Evolutionary conservation across 2,888 invertebrate genomes (phyloP), one percentile per base, ranked within the genome.

Genomic region (Sipha maydis): DNA sequence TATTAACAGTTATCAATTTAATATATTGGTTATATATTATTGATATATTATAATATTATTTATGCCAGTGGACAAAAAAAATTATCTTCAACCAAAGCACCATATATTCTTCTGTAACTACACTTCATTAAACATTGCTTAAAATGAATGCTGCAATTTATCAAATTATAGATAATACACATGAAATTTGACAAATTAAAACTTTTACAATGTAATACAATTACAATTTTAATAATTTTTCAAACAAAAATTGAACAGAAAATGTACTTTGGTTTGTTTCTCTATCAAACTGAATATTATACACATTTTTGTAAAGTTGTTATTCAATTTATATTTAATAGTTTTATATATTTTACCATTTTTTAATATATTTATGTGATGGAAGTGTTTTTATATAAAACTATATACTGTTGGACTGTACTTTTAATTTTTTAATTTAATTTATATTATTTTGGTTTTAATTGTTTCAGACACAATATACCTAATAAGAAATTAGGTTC

Each of bases 391-490:
- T 25, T 85, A 2, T 48, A 76, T 85, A 67, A 31, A 61, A 84
- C 21, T 67, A 21, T 38, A 38, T 11, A 41, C 54, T 78, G 78
- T 56, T 48, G 17, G 3, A 78, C 3, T 28, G 56, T 3, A n/a
- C 25, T 54, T 78, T 61, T 61, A 19, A 56, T 11, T 19, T 56
- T 67, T 85, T 3, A 41, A 77, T 56, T 77, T 31, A 78, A 73
- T 88, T 80, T 61, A 73, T 21, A 61, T 73, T 88, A 1, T 82
- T 76, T 82, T 88, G 61, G 76, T 88, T 86, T 88, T 88, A 82
- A 88, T 88, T 88, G 80, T 88, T 88, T 88, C 88, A 88, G 88
- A 82, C 56, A 79, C 56, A 73, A 80, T 75, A 82, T 82, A 80
- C 88, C 61, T 80, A 86, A 73, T 88, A 88, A 88, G 34, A 76